Base-by-base conservation (phyloP, 2,797 vertebrate species). In the Pempheris klunzingeri region DNA sequence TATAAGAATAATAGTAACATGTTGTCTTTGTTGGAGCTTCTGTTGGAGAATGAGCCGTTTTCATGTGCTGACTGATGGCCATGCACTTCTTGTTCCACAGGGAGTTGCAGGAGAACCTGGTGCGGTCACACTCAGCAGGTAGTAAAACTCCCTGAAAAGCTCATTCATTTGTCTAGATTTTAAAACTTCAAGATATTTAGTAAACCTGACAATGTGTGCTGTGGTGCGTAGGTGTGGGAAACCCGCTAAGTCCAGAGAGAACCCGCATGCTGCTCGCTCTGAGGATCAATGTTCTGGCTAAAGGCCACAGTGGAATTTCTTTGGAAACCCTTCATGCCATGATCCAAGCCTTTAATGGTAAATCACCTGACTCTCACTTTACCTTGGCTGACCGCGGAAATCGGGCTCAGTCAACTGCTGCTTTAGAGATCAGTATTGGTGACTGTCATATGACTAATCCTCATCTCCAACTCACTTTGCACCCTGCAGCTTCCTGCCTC, bases 41-140 rank as follows among this genome's bases (percentile, higher is more conserved):
- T 74, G 34, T 67, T 11, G 12, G 24, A 63, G 14, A 82, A 60
- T 36, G 0, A 26, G n/a, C 4, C 4, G 15, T 60, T 73, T 74
- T 28, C 62, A 24, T 66, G 39, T 55, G 22, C 14, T 71, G 39
- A 74, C 54, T 81, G 43, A 74, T 75, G 3, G 47, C 36, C 52
- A 4, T 78, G 14, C 30, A 24, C 22, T 38, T 76, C 74, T 60
- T 76, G 32, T 74, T 74, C 80, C 60, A 39, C 36, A 99, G 98
- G 74, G 97, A 99, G 88, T 96, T 99, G 76, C 98, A 99, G 84
- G 95, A 98, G 90, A 99, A 99, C 90, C 91, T 99, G 85, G 95
- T 99, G 61, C 97, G 98, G 30, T 99, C 98, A 0, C 97, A 99
- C 89, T 97, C 98, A 63, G 96, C 98, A 94, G 98, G 98, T 99